These are phyloP conservation scores for Bathynomus jamesi DNA, from an alignment of 1,140 invertebrate genomes.

Conservation along the genomic window DNA sequence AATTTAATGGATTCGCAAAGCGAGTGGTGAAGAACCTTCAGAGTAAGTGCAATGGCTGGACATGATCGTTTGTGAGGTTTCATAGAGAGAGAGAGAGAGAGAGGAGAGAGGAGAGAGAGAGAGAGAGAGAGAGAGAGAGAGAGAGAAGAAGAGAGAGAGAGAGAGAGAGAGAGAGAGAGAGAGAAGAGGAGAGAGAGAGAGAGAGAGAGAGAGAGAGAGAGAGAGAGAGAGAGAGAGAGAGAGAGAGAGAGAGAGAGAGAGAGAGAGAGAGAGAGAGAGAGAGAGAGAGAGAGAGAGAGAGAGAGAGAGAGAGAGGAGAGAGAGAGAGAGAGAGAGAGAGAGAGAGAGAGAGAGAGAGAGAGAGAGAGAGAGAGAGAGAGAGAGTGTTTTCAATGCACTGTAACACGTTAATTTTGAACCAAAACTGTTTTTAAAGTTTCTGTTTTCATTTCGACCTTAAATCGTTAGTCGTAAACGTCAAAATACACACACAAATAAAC, in stretches of 20 bases:
- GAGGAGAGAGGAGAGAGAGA: not conserved
- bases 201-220: not conserved
- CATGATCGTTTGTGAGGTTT: not conserved
- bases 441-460: too few species aligned
- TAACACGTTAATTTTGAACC: too few species aligned
- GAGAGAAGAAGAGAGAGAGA: not conserved
- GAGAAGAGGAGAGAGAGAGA: not conserved
- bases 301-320: not conserved
- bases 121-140: not conserved
- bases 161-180: not conserved
- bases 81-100: not conserved
- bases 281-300: not conserved
- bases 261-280: not conserved
- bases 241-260: not conserved
- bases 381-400: not conserved
- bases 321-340: conserved; percentile 1
- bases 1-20: too few species aligned
- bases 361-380: not conserved
- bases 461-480: too few species aligned
- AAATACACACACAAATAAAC: too few species aligned
- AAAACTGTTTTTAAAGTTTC: too few species aligned
- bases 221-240: not conserved
- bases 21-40: too few species aligned
- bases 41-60: too few species aligned
- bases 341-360: not conserved